A percentile compares a stretch with the other conserved stretches of the same genome.
Evolutionary conservation across 1,140 invertebrate genomes (phyloP).

Genomic region (Euglossa dilemma): DNA sequence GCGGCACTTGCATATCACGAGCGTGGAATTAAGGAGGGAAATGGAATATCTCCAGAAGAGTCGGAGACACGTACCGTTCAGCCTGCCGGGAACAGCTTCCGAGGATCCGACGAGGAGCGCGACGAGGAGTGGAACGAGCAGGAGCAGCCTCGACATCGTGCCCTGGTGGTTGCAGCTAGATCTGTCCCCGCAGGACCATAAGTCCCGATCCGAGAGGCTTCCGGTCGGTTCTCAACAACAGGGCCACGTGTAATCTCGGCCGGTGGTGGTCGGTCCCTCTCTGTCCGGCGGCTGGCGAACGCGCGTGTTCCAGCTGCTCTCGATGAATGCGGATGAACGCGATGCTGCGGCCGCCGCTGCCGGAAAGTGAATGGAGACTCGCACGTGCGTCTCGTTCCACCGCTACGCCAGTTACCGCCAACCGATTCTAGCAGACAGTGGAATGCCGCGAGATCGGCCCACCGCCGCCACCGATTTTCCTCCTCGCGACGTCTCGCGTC

Average conservation of each 20-base stretch:
- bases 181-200: conserved; percentile 8
- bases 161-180: conserved; percentile 20
- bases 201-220: neutral
- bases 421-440: neutral
- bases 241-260: conserved; percentile 23
- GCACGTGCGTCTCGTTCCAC: conserved; percentile 36
- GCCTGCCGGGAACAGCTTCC: conserved; percentile 57
- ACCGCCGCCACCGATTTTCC: neutral
- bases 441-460: conserved; percentile 26
- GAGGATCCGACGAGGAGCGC: conserved; percentile 48
- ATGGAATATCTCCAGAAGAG: neutral
- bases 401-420: conserved; percentile 9
- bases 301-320: neutral
- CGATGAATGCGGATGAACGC: conserved; percentile 27
- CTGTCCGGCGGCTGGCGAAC: neutral
- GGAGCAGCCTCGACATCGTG: conserved; percentile 51
- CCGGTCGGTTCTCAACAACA: neutral
- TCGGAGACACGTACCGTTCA: conserved; percentile 60
- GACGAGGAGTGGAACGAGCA: conserved; percentile 39
- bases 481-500: neutral
- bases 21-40: neutral
- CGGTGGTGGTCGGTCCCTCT: neutral
- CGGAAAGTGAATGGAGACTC: conserved; percentile 46
- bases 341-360: conserved; percentile 22
- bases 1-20: neutral